These are phyloP conservation scores for Lordiphosa andalusiaca DNA, from an alignment of 2,888 invertebrate genomes.

Conservation along the genomic window DNA sequence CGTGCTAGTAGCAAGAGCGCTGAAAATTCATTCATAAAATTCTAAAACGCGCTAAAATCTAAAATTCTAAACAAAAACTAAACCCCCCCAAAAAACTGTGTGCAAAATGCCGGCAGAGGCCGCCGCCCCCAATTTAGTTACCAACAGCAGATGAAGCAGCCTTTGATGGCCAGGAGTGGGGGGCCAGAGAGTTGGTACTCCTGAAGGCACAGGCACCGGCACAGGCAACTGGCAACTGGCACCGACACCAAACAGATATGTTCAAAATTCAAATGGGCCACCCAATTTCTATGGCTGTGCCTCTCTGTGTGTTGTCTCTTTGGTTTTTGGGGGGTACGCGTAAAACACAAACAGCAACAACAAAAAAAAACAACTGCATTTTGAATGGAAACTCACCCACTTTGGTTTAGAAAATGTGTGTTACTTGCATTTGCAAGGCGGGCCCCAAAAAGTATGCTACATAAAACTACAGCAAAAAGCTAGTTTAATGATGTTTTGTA, in stretches of 20 bases:
- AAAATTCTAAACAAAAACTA: conserved; percentile 77
- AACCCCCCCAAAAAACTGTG: conserved; percentile 25
- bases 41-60: conserved; percentile 79
- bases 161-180: no score
- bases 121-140: no score
- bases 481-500: conserved; percentile 40
- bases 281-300: conserved; percentile 1
- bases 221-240: not conserved
- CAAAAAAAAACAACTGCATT: no score
- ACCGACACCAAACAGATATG: not conserved
- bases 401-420: not conserved
- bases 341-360: no score
- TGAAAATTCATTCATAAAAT: conserved; percentile 79
- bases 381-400: no score
- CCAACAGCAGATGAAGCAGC: no score
- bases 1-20: conserved; percentile 22
- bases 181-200: no score
- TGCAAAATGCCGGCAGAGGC: conserved; percentile 4
- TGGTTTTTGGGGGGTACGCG: conserved; percentile 13
- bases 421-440: conserved; percentile 10
- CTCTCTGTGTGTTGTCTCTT: conserved; percentile 6
- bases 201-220: not conserved
- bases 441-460: conserved; percentile 22
- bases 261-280: no score
- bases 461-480: conserved; percentile 16